Evolutionary conservation across 2,113 vertebrate genomes (phyloP), one percentile per base, ranked within the genome.

Genomic region (Echinops telfairi): DNA sequence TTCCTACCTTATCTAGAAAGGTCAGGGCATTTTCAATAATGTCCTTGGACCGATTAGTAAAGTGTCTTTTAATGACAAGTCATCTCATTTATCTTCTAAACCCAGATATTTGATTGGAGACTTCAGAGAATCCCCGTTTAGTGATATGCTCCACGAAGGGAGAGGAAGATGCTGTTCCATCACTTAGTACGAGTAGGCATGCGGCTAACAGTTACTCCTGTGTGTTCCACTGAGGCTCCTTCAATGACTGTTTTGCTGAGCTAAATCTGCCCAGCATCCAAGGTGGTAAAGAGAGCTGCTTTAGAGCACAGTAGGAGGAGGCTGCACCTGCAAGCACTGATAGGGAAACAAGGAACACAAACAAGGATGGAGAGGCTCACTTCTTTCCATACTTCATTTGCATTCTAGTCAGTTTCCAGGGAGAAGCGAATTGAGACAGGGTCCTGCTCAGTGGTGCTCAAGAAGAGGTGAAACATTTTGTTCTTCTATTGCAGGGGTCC

Each of bases 221-320:
- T 91, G 92, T 92, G 86, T 94, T 96, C 81, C 93, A 53, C 3
- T 90, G 88, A 95, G 25, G 23, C 40, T 96, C 23, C 81, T 83
- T 29, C 77, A 95, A 90, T 6, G 0, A 90, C 31, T 0, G 0
- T 27, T 90, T 64, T 73, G 92, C 80, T 36, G 96, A 95, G 78
- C 79, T 80, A 92, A 97, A 94, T 96, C 94, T 43, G 0, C 76
- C 93, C 94, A 97, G 58, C 43, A 70, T 78, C 0, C 43, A 87
- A 87, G 17, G 17, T 47, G 66, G 15, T 88, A 97, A 97, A 94
- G 84, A 84, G 15, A 96, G 53, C 38, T 40, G 27, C 23, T 78
- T 84, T 84, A n/a, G 11, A 40, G 25, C 77, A 1, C 0, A 7
- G 70, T 27, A 2, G 38, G 83, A 83, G 20, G 43, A 93, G 31